These are phyloP conservation scores for Vipera latastei DNA, from an alignment of 2,797 vertebrate species.

Conservation along the genomic window DNA sequence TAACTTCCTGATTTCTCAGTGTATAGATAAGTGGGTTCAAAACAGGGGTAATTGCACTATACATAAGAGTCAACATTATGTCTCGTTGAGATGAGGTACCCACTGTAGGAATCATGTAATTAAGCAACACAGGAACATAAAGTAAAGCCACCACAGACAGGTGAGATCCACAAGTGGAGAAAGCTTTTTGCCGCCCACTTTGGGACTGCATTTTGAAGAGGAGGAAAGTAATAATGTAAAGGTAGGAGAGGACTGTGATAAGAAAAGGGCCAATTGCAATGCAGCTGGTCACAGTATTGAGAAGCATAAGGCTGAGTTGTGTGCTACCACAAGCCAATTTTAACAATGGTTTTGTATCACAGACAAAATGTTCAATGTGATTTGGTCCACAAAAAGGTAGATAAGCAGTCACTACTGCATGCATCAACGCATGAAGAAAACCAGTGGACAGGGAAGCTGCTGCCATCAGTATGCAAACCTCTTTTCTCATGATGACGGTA, in stretches of 20 bases:
- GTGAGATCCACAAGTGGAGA: slow-evolving; percentile 60
- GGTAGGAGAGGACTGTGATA: slow-evolving; percentile 52
- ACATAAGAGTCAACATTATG: slow-evolving; percentile 48
- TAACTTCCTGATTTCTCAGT: slow-evolving; percentile 55
- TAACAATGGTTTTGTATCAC: slow-evolving; percentile 58
- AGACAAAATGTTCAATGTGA: slow-evolving; percentile 56
- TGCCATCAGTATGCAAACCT: slow-evolving; percentile 43
- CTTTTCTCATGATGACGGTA: slow-evolving; percentile 44
- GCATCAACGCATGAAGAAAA: slow-evolving; percentile 53
- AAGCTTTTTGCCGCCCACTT: slow-evolving; percentile 47
- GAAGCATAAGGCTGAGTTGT: slow-evolving; percentile 39
- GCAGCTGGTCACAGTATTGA: slow-evolving; percentile 42
- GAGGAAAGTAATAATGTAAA: slow-evolving; percentile 40
- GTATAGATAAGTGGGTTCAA: slow-evolving; percentile 62
- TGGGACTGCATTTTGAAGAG: slow-evolving; percentile 48
- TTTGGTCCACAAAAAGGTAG: slow-evolving; percentile 57
- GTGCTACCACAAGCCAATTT: slow-evolving; percentile 59
- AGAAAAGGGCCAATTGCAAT: slow-evolving; percentile 47
- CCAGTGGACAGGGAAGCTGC: slow-evolving; percentile 45
- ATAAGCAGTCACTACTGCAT: slow-evolving; percentile 34
- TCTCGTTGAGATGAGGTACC: slow-evolving; percentile 50
- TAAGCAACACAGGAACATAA: slow-evolving; percentile 47
- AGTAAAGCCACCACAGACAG: slow-evolving; percentile 43
- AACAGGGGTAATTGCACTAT: slow-evolving; percentile 56
- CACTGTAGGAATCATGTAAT: slow-evolving; percentile 51